These are phyloP conservation scores for Amiota minor DNA, from an alignment of 2,888 invertebrate species.

Conservation along the genomic window DNA sequence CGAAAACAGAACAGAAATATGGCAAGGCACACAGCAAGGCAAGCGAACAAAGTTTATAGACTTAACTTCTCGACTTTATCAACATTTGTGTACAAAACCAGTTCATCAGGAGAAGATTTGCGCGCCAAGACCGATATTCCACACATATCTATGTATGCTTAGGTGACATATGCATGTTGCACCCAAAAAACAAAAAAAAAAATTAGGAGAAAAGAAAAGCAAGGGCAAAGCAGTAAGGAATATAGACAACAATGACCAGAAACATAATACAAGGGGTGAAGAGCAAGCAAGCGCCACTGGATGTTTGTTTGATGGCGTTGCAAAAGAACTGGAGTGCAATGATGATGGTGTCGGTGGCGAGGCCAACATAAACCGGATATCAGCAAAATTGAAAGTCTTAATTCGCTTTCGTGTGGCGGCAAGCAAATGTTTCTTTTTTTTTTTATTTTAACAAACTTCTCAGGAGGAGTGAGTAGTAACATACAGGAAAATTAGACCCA, in stretches of 20 bases:
- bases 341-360: conserved; percentile 24
- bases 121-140: conserved; percentile 9
- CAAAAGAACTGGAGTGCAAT: not conserved
- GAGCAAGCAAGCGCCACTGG: too few relatives aligned
- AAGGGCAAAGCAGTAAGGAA: not conserved
- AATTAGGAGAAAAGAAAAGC: not conserved
- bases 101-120: conserved; percentile 7
- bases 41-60: too few relatives aligned
- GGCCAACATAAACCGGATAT: conserved; percentile 59
- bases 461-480: not conserved
- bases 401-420: conserved; percentile 15
- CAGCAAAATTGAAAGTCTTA: conserved; percentile 61
- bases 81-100: not conserved
- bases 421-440: not conserved
- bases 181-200: not conserved
- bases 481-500: not conserved
- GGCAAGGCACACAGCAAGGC: not conserved
- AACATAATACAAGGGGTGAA: not conserved
- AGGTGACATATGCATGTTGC: conserved; percentile 19
- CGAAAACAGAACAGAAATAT: not conserved
- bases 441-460: not conserved
- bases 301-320: too few relatives aligned
- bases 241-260: not conserved
- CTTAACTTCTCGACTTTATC: too few relatives aligned
- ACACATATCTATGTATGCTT: not conserved